These are phyloP conservation scores for Epinephelus coioides DNA, from an alignment of 2,797 vertebrate species.

Conservation along the genomic window DNA sequence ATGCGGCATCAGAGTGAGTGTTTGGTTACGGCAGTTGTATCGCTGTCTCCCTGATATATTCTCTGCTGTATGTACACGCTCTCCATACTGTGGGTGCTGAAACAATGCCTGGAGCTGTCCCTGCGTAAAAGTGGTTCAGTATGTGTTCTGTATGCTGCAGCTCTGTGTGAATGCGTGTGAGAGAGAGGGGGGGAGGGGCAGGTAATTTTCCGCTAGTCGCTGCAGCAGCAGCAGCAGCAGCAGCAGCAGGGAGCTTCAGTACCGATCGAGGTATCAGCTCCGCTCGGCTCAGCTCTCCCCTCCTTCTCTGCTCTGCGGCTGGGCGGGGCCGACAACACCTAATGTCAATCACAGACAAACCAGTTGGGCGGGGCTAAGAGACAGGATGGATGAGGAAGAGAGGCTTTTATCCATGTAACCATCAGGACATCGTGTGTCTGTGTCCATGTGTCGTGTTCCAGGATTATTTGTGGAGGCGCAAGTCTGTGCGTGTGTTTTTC, in stretches of 20 bases:
- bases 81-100: conserved; percentile 33
- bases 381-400: conserved; percentile 38
- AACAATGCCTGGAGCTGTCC: conserved; percentile 66
- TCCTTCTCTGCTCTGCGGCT: conserved; percentile 68
- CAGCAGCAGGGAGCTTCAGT: conserved; percentile 74
- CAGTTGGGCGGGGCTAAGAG: conserved; percentile 45
- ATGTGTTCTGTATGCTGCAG: conserved; percentile 68
- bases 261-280: conserved; percentile 69
- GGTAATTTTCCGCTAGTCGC: conserved; percentile 86
- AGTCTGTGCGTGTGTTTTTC: background rate
- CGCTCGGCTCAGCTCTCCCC: conserved; percentile 54
- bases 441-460: conserved; percentile 21
- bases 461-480: background rate
- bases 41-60: background rate
- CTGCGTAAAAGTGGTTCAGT: conserved; percentile 68
- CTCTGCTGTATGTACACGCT: conserved; percentile 19
- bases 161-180: conserved; percentile 62
- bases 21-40: background rate
- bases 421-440: conserved; percentile 40
- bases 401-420: conserved; percentile 48
- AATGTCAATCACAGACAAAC: conserved; percentile 73
- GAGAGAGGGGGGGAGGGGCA: conserved; percentile 78
- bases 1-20: conserved; percentile 49
- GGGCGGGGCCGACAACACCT: conserved; percentile 74
- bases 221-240: conserved; percentile 55